Conservation (phyloP, 2,888 invertebrate genomes). For the Drosophila cracens region DNA sequence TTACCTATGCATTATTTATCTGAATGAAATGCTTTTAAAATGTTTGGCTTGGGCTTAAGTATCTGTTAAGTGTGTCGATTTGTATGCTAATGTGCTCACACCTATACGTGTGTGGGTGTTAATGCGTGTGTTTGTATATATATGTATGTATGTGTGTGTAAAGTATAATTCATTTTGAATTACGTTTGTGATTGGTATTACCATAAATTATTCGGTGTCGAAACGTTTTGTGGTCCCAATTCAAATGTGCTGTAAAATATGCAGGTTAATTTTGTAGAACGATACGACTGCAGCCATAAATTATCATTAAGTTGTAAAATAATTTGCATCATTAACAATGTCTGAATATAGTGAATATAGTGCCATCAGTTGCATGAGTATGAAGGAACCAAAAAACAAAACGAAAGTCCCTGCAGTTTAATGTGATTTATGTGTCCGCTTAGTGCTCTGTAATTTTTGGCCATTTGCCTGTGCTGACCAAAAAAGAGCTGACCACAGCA, state of each 20-base stretch:
- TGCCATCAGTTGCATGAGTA: conserved; percentile 18
- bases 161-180: conserved; percentile 53
- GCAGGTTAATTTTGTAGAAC: conserved; percentile 57
- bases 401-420: conserved; percentile 16
- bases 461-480: conserved; percentile 43
- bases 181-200: conserved; percentile 63
- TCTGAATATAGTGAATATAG: conserved; percentile 8
- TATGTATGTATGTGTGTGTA: conserved; percentile 7
- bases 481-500: conserved; percentile 53
- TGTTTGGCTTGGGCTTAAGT: conserved; percentile 44
- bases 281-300: conserved; percentile 58
- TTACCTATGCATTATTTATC: conserved; percentile 53
- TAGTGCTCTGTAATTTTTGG: conserved; percentile 58
- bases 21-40: conserved; percentile 22
- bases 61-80: conserved; percentile 58
- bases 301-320: conserved; percentile 66
- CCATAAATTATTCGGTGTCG: conserved; percentile 69
- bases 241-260: conserved; percentile 65
- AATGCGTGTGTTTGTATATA: conserved; percentile 12
- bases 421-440: conserved; percentile 45
- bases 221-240: conserved; percentile 60
- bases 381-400: not conserved
- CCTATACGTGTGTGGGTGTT: conserved; percentile 6
- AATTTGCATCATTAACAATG: conserved; percentile 52
- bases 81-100: conserved; percentile 49